Conservation (phyloP, 2,888 invertebrate species). For the Noctua pronuba region DNA sequence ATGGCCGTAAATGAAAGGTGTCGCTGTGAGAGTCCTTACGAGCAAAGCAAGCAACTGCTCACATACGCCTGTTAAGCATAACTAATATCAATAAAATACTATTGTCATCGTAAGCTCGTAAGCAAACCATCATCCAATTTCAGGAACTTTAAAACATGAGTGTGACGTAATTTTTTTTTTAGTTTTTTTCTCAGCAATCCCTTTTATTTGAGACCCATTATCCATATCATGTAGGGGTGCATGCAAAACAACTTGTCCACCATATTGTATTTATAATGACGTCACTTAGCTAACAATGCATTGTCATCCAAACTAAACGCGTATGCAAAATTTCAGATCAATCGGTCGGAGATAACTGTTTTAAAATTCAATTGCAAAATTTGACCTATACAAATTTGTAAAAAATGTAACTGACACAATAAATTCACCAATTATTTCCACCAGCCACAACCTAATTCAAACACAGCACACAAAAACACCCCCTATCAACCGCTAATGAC, state of each 20-base stretch:
- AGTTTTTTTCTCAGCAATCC: too few relatives aligned
- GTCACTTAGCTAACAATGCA: not conserved
- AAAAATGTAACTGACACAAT: not conserved
- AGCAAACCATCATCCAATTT: too few relatives aligned
- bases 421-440: slow-evolving; percentile 7
- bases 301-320: not conserved
- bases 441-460: not conserved
- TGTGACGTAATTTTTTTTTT: too few relatives aligned
- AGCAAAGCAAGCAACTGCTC: not conserved
- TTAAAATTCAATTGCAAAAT: not conserved
- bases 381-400: not conserved
- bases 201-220: too few relatives aligned
- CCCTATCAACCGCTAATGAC: slow-evolving; percentile 65
- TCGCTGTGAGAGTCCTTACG: too few relatives aligned
- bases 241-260: too few relatives aligned
- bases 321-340: too few relatives aligned
- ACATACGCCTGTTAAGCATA: not conserved
- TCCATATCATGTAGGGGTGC: too few relatives aligned
- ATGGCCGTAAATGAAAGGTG: not conserved
- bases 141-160: too few relatives aligned
- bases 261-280: too few relatives aligned
- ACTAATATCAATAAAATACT: not conserved
- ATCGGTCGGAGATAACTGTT: not conserved
- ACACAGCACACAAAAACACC: slow-evolving; percentile 34
- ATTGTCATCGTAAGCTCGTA: not conserved